phyloP scores from a whole-genome alignment of 1,140 invertebrate species.

The Mya arenaria region DNA sequence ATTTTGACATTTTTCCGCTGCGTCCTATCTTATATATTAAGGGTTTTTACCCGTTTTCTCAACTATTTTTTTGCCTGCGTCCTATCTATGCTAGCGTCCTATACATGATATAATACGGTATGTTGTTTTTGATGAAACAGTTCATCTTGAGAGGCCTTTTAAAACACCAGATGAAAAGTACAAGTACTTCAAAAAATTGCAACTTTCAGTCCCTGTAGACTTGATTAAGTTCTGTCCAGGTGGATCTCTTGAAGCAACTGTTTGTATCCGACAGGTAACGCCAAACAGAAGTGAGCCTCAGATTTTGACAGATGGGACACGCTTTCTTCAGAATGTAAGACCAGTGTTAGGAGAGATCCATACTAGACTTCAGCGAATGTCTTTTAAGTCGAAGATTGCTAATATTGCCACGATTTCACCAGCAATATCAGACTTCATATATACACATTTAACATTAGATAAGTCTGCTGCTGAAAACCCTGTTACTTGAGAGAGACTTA shows the following conservation, averaged over 20 bases:
- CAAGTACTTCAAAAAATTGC: background rate
- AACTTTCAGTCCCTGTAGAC: background rate
- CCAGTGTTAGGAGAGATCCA: conserved; percentile 35
- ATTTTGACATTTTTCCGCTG: too few relatives aligned
- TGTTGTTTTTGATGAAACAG: conserved; percentile 5
- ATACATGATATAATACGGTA: too few relatives aligned
- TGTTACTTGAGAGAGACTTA: background rate
- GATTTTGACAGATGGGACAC: conserved; percentile 22
- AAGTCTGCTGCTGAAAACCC: background rate
- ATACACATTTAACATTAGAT: conserved; percentile 26
- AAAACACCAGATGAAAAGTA: background rate
- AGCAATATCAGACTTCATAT: conserved; percentile 12
- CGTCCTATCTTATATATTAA: too few relatives aligned
- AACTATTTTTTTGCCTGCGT: too few relatives aligned
- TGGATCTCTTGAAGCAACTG: background rate
- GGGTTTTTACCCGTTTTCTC: too few relatives aligned
- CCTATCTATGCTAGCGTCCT: too few relatives aligned
- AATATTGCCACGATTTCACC: conserved; percentile 39
- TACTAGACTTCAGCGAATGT: conserved; percentile 35
- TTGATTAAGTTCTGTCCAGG: conserved; percentile 2
- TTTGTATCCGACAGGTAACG: background rate
- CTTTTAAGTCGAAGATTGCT: conserved; percentile 17
- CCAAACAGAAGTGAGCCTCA: conserved; percentile 6
- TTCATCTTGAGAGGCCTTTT: background rate
- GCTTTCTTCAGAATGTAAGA: conserved; percentile 16